These are phyloP conservation scores for Macrocentrus cingulum DNA, from an alignment of 1,140 invertebrate species.

Conservation along the genomic window DNA sequence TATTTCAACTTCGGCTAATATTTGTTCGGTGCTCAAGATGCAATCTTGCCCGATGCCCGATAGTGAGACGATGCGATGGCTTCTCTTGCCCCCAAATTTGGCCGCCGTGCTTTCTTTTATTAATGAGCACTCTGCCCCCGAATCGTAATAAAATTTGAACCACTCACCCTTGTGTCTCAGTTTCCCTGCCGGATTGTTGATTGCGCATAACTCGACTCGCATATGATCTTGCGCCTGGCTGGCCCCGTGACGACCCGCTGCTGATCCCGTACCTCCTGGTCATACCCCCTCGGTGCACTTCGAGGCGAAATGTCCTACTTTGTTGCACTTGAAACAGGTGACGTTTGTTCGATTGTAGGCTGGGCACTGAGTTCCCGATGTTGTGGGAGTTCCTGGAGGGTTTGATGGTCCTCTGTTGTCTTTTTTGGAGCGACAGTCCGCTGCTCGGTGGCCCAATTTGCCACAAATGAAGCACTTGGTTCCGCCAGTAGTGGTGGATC, in stretches of 20 bases:
- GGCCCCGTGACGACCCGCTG: background rate
- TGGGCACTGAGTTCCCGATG: no score
- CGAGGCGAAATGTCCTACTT: constrained; percentile 4
- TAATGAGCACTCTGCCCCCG: constrained; percentile 28
- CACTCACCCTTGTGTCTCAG: constrained; percentile 19
- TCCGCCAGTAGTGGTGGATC: background rate
- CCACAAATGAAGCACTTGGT: background rate
- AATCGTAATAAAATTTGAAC: constrained; percentile 27
- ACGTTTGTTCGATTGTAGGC: background rate
- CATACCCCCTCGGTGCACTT: no score
- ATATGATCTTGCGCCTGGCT: background rate
- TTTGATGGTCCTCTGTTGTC: background rate
- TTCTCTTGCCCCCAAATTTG: constrained; percentile 21
- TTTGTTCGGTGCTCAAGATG: no score
- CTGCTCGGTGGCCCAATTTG: background rate
- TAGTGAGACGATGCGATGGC: no score
- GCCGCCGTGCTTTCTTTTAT: constrained; percentile 16
- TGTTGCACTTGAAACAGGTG: constrained; percentile 16
- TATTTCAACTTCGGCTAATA: no score
- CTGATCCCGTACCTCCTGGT: background rate
- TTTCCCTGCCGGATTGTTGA: background rate
- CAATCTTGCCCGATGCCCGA: no score
- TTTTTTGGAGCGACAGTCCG: background rate
- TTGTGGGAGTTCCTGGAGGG: background rate
- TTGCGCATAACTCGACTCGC: constrained; percentile 9